Evolutionary conservation across 2,113 vertebrate genomes (phyloP), one percentile per base, ranked within the genome.

Genomic region (Salvelinus sp.): DNA sequence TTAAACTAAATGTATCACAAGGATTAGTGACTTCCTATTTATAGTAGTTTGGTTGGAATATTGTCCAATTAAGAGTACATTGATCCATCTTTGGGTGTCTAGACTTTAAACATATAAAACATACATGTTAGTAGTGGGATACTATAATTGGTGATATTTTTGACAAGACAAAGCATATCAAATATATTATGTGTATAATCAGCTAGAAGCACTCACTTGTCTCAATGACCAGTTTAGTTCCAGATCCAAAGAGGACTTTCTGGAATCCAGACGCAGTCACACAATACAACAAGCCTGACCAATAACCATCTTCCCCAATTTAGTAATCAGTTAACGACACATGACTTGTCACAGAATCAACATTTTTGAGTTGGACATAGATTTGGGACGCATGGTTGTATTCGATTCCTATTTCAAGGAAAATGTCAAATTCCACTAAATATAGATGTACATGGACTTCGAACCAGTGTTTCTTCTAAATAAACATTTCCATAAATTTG

Each of bases 181-280:
- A 23, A 22, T 10, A 9, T 62, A 62, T 62, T 62, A 0, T 62
- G 58, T 62, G 58, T 62, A 62, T 22, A 22, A 9, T 62, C 20
- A 62, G 54, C 14, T 62, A 62, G 18, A 22, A 62, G 58, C 9
- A 66, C 64, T 66, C 25, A 30, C 64, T 66, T 66, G 25, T 27
- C 10, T 66, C 6, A 66, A 66, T 66, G 4, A 66, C 2, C 2
- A 76, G 25, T 69, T 76, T 69, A 20, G n/a, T 50, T 48, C 68
- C 75, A 27, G 30, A 18, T 33, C 12, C 50, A 68, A 75, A 75
- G 1, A 38, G 16, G 47, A 75, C 0, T 57, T 68, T 75, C 12
- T 57, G 50, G 50, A 3, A 10, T 22, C 62, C 62, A 66, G 25
- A 22, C 2, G n/a, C 10, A 65, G 63, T 65, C 63, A 65, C 25